A percentile compares a stretch with the other conserved stretches of the same genome.
These are phyloP conservation scores for Drosophila dives DNA, from an alignment of 2,888 invertebrate genomes.

Conservation along the genomic window DNA sequence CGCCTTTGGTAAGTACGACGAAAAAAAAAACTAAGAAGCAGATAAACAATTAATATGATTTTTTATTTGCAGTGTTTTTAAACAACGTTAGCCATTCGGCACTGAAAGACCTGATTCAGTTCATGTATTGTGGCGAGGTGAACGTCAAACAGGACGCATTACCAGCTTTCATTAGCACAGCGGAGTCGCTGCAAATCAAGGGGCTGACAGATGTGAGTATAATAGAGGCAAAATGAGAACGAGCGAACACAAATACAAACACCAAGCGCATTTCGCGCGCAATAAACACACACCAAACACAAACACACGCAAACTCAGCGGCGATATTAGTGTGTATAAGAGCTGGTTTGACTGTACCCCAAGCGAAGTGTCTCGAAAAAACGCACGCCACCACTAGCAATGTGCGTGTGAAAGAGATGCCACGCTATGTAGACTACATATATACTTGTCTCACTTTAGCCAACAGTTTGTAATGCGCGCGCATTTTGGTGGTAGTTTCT, in stretches of 20 bases:
- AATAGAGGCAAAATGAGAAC: conserved; percentile 42
- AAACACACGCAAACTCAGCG: conserved; percentile 13
- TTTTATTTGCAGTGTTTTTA: conserved; percentile 86
- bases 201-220: conserved; percentile 88
- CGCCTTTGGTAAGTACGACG: conserved; percentile 87
- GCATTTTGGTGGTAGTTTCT: conserved; percentile 65
- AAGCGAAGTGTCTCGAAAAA: conserved; percentile 62
- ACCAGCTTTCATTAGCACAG: conserved; percentile 90
- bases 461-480: conserved; percentile 3
- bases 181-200: conserved; percentile 90
- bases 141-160: conserved; percentile 90
- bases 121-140: conserved; percentile 90
- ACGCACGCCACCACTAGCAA: conserved; percentile 1
- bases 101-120: conserved; percentile 89
- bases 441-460: conserved; percentile 45
- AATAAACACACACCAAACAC: conserved; percentile 23
- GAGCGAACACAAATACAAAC: conserved; percentile 28
- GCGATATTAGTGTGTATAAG: conserved; percentile 60
- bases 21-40: background rate
- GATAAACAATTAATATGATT: background rate
- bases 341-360: conserved; percentile 72
- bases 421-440: background rate
- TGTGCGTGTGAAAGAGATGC: conserved; percentile 32
- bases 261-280: conserved; percentile 53
- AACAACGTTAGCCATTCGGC: conserved; percentile 90